Conservation (phyloP, 2,113 vertebrate species). For the Lontra canadensis region DNA sequence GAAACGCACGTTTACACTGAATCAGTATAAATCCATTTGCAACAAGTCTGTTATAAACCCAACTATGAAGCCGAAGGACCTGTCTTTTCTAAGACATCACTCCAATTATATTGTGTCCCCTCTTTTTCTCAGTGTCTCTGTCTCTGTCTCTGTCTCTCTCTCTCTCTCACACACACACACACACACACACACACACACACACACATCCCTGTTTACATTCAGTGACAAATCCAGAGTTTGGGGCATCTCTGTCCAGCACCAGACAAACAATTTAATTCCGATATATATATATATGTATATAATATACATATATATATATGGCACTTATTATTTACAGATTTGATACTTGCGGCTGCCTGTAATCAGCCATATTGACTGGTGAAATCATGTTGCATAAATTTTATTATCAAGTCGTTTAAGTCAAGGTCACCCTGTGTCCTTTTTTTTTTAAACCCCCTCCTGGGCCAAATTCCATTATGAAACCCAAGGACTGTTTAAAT, state of each 20-base stretch:
- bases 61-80: not conserved
- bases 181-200: too few relatives aligned
- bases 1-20: not conserved
- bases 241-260: not conserved
- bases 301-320: not conserved
- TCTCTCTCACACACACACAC: too few relatives aligned
- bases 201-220: not conserved
- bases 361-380: not conserved
- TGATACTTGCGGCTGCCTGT: not conserved
- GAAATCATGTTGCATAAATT: not conserved
- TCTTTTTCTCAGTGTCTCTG: not conserved
- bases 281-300: not conserved
- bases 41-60: not conserved
- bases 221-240: not conserved
- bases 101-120: not conserved
- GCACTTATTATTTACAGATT: not conserved
- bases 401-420: constrained; percentile 12
- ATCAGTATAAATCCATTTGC: not conserved
- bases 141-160: not conserved
- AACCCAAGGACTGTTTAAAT: constrained; percentile 50
- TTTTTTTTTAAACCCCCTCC: not conserved
- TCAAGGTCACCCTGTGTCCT: not conserved
- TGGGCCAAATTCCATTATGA: not conserved
- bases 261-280: not conserved
- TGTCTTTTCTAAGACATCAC: not conserved